Conservation (phyloP, 2,113 vertebrate genomes). For the Petrocephalus microphthalmus region DNA sequence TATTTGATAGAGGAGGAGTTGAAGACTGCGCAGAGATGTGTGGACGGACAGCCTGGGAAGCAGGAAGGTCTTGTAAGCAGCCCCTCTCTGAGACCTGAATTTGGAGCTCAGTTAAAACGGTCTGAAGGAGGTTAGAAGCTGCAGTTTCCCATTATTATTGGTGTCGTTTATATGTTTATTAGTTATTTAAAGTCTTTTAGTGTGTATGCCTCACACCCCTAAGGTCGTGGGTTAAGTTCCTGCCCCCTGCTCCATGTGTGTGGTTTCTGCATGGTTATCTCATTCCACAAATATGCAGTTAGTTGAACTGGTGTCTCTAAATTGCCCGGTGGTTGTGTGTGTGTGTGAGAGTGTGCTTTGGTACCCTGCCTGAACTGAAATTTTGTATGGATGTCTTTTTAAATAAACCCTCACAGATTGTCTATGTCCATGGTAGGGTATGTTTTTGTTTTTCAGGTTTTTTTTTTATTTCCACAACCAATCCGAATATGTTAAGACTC, state of each 20-base stretch:
- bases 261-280: not conserved
- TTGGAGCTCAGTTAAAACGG: conserved; percentile 38
- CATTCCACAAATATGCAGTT: not conserved
- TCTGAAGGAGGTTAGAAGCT: conserved; percentile 23
- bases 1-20: conserved; percentile 36
- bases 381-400: too few relatives aligned
- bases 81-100: conserved; percentile 20
- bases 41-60: conserved; percentile 38
- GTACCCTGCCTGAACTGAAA: too few relatives aligned
- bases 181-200: not conserved
- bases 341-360: not conserved
- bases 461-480: too few relatives aligned
- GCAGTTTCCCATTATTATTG: not conserved
- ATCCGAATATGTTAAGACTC: too few relatives aligned
- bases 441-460: too few relatives aligned
- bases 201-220: not conserved
- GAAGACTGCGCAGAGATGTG: conserved; percentile 28
- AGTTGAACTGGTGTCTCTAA: not conserved
- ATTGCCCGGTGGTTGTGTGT: not conserved
- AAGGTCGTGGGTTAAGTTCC: not conserved
- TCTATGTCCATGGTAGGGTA: too few relatives aligned
- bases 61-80: conserved; percentile 21
- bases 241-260: not conserved
- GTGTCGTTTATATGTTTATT: not conserved
- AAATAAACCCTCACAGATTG: too few relatives aligned